These are phyloP conservation scores for Taeniopygia guttata DNA, from an alignment of 2,797 vertebrate species.

Conservation along the genomic window DNA sequence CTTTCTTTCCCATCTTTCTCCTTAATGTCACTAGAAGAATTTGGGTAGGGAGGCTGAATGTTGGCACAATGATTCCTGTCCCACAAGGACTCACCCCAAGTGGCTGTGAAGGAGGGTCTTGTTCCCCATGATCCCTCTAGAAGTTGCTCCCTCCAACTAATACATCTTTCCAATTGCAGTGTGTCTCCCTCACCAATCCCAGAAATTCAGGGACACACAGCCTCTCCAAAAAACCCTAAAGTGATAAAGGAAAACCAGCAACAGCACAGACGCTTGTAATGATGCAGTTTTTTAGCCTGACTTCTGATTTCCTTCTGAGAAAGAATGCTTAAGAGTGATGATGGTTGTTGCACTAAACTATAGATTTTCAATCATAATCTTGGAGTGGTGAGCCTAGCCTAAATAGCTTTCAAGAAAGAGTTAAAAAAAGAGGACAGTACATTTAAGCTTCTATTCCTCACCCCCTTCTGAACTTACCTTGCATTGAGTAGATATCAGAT, in stretches of 20 bases:
- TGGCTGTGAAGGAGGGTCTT: neutral
- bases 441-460: neutral
- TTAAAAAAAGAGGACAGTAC: neutral
- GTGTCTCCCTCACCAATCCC: fast-evolving
- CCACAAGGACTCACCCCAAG: fast-evolving
- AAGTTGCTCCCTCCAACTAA: neutral
- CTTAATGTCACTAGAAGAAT: neutral
- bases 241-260: neutral
- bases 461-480: neutral
- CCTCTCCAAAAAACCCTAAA: neutral
- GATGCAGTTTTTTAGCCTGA: neutral
- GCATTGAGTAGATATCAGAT: neutral
- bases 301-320: neutral
- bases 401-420: neutral
- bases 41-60: neutral
- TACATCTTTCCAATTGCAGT: neutral
- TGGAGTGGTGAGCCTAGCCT: neutral
- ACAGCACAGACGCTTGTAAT: neutral
- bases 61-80: neutral
- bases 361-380: neutral
- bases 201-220: neutral
- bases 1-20: neutral
- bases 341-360: neutral
- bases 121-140: neutral
- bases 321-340: neutral